Evolutionary conservation across 37 sponge, comb jelly and placozoan genomes (phyloP).

Genomic region (Chondrosia reniformis): DNA sequence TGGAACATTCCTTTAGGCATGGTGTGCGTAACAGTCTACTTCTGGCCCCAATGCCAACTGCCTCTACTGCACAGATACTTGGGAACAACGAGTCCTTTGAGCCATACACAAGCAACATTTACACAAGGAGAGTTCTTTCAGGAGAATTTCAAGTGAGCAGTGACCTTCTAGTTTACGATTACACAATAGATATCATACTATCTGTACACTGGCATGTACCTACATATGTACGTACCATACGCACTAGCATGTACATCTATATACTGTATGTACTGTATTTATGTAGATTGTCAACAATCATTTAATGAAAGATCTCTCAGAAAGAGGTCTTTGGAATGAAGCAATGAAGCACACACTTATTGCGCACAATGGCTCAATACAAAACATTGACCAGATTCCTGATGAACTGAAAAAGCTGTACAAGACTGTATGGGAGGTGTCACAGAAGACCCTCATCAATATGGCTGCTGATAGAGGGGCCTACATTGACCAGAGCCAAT

Average conservation of each 20-base stretch:
- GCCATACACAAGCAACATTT: slow-evolving; percentile 99
- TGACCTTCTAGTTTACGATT: background rate
- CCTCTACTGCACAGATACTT: slow-evolving; percentile 98
- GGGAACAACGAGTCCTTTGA: slow-evolving; percentile 99
- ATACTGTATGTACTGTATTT: background rate
- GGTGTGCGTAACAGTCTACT: slow-evolving; percentile 95
- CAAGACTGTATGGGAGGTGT: slow-evolving; percentile 98
- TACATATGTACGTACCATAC: background rate
- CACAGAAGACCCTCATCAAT: slow-evolving; percentile 92
- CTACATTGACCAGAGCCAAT: slow-evolving; percentile 96
- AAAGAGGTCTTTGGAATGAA: slow-evolving; percentile 84
- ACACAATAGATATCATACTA: background rate
- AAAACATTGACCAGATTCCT: slow-evolving; percentile 88
- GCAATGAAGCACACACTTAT: slow-evolving; percentile 93
- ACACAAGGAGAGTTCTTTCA: slow-evolving; percentile 85
- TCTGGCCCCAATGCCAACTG: slow-evolving; percentile 99
- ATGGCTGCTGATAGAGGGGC: slow-evolving; percentile 98
- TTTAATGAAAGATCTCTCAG: slow-evolving; percentile 89
- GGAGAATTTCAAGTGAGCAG: slow-evolving; percentile 79
- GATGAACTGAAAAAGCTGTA: slow-evolving; percentile 88
- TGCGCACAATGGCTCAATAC: slow-evolving; percentile 95
- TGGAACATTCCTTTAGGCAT: slow-evolving; percentile 41
- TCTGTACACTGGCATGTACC: background rate
- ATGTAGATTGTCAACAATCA: slow-evolving; percentile 93
- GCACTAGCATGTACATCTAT: background rate